These are phyloP conservation scores for Diploscapter pachys DNA, from an alignment of 1,140 invertebrate species.

Conservation along the genomic window DNA sequence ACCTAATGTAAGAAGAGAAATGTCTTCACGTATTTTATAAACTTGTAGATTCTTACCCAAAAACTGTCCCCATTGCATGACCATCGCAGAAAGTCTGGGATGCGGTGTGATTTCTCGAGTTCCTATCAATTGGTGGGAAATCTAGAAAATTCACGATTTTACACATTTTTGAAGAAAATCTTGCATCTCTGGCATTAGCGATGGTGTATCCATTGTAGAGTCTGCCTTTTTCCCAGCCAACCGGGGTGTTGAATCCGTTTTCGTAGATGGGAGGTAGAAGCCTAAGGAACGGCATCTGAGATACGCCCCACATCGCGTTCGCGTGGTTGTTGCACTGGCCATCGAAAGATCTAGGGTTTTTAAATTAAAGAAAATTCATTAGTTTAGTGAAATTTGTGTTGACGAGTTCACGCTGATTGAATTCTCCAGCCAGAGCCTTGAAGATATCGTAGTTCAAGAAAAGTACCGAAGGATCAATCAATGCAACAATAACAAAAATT, in stretches of 20 bases:
- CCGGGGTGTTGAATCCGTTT: conserved; percentile 89
- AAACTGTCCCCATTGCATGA: conserved; percentile 99
- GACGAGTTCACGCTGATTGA: no score
- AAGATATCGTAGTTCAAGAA: no score
- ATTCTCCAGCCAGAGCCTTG: no score
- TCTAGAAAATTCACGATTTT: conserved; percentile 5
- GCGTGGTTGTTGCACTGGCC: conserved; percentile 58
- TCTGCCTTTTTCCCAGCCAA: conserved; percentile 50
- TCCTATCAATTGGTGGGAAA: conserved; percentile 29
- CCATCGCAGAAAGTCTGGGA: conserved; percentile 32
- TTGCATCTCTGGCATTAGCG: conserved; percentile 50
- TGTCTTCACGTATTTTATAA: conserved; percentile 8
- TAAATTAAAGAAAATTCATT: neutral
- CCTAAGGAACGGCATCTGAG: conserved; percentile 79
- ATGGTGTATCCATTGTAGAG: conserved; percentile 53
- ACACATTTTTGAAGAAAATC: neutral
- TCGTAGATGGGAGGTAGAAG: conserved; percentile 86
- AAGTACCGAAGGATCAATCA: no score
- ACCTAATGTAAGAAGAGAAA: no score
- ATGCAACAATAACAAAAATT: neutral
- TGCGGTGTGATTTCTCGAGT: conserved; percentile 40
- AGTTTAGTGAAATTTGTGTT: no score
- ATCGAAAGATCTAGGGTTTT: conserved; percentile 41
- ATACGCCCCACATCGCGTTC: conserved; percentile 69
- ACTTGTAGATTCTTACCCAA: conserved; percentile 60